A percentile compares a stretch with the other conserved stretches of the same genome.
Evolutionary conservation across 2,113 vertebrate species (phyloP).

Genomic region (Mus musculus): DNA sequence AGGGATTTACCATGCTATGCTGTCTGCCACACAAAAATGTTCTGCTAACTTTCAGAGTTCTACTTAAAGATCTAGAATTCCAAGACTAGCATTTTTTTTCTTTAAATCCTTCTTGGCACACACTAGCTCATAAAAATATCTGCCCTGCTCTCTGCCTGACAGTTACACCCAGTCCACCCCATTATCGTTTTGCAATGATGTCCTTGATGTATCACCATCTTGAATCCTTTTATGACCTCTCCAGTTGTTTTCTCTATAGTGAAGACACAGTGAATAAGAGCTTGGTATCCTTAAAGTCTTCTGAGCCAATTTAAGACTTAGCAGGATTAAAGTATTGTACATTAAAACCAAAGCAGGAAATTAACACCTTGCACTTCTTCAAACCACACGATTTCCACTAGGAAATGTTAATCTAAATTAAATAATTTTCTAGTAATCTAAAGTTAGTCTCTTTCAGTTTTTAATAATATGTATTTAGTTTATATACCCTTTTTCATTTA

Average conservation of each 20-base stretch:
- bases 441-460: neutral
- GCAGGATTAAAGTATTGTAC: neutral
- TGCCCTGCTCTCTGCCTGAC: neutral
- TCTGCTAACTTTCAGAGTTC: neutral
- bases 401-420: neutral
- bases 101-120: neutral
- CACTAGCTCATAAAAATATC: neutral
- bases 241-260: neutral
- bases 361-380: neutral
- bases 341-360: constrained; percentile 3
- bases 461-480: neutral
- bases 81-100: neutral
- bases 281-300: neutral
- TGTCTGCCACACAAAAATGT: neutral
- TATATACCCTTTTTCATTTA: no score
- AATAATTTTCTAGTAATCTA: neutral
- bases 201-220: neutral
- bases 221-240: neutral
- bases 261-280: neutral
- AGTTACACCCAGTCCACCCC: neutral
- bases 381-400: neutral
- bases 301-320: constrained; percentile 18
- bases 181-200: neutral
- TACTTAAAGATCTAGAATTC: neutral
- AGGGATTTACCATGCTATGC: neutral